Evolutionary conservation across 1,140 invertebrate genomes (phyloP).

Genomic region (Ceratina calcarata): DNA sequence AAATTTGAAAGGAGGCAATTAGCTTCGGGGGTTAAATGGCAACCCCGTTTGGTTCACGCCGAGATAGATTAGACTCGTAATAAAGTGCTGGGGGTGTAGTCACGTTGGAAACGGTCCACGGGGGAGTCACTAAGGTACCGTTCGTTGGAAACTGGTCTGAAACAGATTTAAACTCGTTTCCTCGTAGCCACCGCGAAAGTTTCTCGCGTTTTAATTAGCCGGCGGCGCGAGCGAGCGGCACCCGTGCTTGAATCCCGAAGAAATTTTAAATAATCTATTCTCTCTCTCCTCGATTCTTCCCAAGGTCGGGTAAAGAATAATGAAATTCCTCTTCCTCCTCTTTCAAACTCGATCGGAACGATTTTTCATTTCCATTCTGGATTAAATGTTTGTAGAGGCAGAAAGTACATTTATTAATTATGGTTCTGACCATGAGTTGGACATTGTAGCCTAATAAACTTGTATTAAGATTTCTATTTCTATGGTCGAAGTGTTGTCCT

Average conservation of each 20-base stretch:
- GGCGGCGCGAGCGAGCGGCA: constrained; percentile 19
- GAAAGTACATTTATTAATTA: no score
- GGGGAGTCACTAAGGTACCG: constrained; percentile 79
- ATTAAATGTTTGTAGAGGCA: background rate
- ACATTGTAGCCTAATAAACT: no score
- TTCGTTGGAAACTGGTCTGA: constrained; percentile 76
- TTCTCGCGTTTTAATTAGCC: constrained; percentile 79
- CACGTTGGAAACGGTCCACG: constrained; percentile 77
- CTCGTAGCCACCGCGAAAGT: constrained; percentile 73
- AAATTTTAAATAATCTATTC: constrained; percentile 48
- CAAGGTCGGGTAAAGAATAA: constrained; percentile 5
- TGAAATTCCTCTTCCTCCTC: background rate
- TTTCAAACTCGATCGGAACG: background rate
- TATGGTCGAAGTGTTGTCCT: no score
- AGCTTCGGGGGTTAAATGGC: constrained; percentile 71
- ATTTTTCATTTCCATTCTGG: background rate
- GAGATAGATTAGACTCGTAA: constrained; percentile 78
- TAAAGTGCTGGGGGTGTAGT: constrained; percentile 76
- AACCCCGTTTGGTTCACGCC: constrained; percentile 57
- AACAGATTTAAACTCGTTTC: constrained; percentile 81
- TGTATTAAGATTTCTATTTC: no score
- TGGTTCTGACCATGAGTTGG: no score
- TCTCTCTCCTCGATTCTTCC: constrained; percentile 4
- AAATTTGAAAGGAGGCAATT: constrained; percentile 65
- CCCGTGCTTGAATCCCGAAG: constrained; percentile 22